Evolutionary conservation across 2,888 invertebrate species (phyloP), one percentile per base, ranked within the genome.

Genomic region (Amiota mariae): DNA sequence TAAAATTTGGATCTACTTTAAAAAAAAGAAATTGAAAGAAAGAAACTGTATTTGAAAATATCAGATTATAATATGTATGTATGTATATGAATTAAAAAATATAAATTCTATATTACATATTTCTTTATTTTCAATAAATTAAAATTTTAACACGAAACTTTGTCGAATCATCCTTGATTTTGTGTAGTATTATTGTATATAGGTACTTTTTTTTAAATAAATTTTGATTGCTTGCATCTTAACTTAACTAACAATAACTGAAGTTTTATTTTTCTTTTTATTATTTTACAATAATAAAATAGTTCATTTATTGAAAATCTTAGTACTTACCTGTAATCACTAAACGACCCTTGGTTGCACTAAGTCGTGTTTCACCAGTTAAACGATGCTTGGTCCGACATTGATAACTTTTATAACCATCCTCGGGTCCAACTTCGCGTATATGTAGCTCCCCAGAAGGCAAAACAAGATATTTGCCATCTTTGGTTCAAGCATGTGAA

Each of bases 371-470:
- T 92, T 97, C 97, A 81, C 97, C 97, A 81, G 97, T 97, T 72
- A 97, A 92, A 86, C 97, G 93, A 89, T 97, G 97, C 90, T 97
- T 97, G 75, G 97, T 97, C 84, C 97, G 94, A 90, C 97, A 97
- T 91, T 97, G 97, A 89, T 97, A 97, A 76, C 96, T 95, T 91
- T 97, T 96, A 91, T 96, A 96, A 78, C 97, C 97, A 90, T 98
- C 98, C 90, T 97, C 97, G 78, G 96, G 96, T 90, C 96, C 96
- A 77, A 98, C 97, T 92, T 98, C 97, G 88, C 96, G 94, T 86
- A 98, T 97, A 90, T 98, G 98, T 79, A 98, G 92, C 91, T 98
- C 98, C 80, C 98, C 98, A 87, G 97, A 96, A 81, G 97, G 96
- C 76, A 98, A 92, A 63, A 98, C 97, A 90, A 98, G 93, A 89